Percentiles rank a stretch among this genome's conserved stretches.
phyloP scores from a whole-genome alignment of 2,797 vertebrate species.

The Hephaestus fuliginosus region DNA sequence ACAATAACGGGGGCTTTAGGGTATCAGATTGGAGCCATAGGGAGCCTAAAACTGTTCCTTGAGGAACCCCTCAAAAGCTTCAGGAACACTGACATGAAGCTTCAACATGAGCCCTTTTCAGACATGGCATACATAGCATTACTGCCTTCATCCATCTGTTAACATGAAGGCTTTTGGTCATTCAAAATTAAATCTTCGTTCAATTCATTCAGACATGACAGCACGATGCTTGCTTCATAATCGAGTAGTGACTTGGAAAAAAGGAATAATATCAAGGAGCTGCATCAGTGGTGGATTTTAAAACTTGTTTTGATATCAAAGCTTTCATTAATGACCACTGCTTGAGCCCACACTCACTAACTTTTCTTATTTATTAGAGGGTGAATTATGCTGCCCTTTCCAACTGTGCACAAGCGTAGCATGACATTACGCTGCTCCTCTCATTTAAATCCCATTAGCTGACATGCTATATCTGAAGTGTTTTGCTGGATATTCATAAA shows the following conservation, averaged over 20 bases:
- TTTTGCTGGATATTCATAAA: slow-evolving; percentile 18
- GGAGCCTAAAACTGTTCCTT: not conserved
- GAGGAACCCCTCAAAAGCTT: slow-evolving; percentile 3
- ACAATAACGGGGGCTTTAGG: slow-evolving; percentile 1
- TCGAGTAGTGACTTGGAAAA: not conserved
- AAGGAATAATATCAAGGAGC: not conserved
- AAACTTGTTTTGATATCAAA: not conserved
- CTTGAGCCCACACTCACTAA: not conserved
- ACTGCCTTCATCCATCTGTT: not conserved
- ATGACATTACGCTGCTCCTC: not conserved
- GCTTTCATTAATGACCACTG: not conserved
- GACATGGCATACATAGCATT: not conserved
- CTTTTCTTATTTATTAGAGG: not conserved
- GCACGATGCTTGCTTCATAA: not conserved
- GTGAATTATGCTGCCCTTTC: not conserved
- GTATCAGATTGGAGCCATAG: slow-evolving; percentile 23
- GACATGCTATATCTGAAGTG: not conserved
- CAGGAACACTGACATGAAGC: not conserved
- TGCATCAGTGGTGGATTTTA: not conserved
- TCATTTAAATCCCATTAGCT: slow-evolving; percentile 15
- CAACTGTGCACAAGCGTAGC: not conserved
- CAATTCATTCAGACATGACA: not conserved
- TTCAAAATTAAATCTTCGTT: not conserved
- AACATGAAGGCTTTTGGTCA: not conserved
- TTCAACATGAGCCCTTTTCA: not conserved